These are phyloP conservation scores for Pemphigus obesinymphae DNA, from an alignment of 1,140 invertebrate species.

Conservation along the genomic window DNA sequence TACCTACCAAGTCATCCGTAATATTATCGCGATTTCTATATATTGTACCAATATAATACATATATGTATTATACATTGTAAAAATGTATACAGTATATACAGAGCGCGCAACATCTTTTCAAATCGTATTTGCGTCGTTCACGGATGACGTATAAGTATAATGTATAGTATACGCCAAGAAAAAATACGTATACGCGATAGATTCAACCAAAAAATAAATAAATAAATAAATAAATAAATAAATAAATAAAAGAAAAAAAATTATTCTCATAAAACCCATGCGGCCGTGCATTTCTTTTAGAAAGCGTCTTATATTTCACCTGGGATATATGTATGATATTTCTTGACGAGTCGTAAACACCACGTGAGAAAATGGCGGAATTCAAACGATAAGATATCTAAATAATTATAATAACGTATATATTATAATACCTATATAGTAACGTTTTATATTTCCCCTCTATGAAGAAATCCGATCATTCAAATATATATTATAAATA, in stretches of 20 bases:
- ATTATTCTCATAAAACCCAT: not conserved
- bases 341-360: not conserved
- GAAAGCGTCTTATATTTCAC: not conserved
- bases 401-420: not conserved
- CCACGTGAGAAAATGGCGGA: not conserved
- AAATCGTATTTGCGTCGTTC: not conserved
- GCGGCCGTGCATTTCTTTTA: too few relatives aligned
- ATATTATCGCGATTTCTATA: not conserved
- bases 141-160: too few relatives aligned
- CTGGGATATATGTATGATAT: not conserved
- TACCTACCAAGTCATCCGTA: not conserved
- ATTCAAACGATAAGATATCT: not conserved
- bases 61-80: not conserved
- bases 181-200: too few relatives aligned
- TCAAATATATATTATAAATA: not conserved
- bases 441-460: not conserved
- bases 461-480: not conserved
- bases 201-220: too few relatives aligned
- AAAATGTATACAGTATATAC: too few relatives aligned
- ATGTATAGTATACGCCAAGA: too few relatives aligned
- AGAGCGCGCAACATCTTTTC: not conserved
- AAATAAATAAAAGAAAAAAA: not conserved
- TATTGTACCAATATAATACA: too few relatives aligned
- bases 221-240: too few relatives aligned
- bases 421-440: not conserved